Base-by-base conservation (phyloP, 1,140 invertebrate species). In the Vollenhovia emeryi region DNA sequence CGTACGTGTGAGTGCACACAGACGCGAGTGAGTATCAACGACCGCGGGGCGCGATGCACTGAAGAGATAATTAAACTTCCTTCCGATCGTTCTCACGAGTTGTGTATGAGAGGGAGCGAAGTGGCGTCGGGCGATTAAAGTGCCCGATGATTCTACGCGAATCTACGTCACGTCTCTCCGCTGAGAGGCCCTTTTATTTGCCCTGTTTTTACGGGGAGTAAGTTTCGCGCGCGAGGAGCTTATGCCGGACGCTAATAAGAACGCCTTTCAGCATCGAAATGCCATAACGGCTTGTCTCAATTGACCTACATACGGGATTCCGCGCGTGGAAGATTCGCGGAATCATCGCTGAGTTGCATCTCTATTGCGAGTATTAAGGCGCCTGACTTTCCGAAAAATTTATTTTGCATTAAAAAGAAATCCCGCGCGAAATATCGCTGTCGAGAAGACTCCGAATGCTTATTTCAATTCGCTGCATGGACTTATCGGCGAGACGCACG, bases 11-110 rank as follows among this genome's bases (percentile, higher is more conserved):
- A n/a, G 55, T 27, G n/a, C 8, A 45, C 24, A 15, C 27, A 71
- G 50, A 79, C 68, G 80, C 57, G 76, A 83, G 75, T n/a, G 79
- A 88, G 87, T 90, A 88, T 86, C 84, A 88, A 86, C 64, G 85
- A 90, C 85, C 85, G 75, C 68, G 86, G 36, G 62, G 82, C 85
- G 86, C 83, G 87, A 88, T 84, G 85, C 84, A 80, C 74, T 69
- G 90, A 87, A 84, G 88, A 86, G 87, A 90, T 91, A 91, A 91
- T 91, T 90, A 91, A 91, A 91, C 89, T 90, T 91, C 79, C 90
- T 84, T 79, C 83, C 90, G 87, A 87, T 85, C 75, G 78, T 24
- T 88, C 82, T 85, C 87, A 52, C 73, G 80, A 80, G 79, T 48
- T 74, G 66, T 73, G 60, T 84, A 83, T 75, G 87, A 73, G 78